Conservation (phyloP, 2,797 vertebrate species). For the Sebastes iracundus region DNA sequence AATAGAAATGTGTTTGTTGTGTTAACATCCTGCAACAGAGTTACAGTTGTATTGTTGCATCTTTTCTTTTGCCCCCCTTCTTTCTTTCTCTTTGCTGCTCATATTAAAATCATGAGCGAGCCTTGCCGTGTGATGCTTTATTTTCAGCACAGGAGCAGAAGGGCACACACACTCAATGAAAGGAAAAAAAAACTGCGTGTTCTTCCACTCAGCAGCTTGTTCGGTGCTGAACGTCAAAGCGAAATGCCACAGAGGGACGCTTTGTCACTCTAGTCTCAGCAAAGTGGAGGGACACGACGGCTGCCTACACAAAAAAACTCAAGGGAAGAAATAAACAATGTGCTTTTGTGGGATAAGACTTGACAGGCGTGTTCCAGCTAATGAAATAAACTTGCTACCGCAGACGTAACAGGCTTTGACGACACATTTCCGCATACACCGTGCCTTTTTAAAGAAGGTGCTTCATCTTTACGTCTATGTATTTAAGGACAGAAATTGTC, state of each 20-base stretch:
- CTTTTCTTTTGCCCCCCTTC: background rate
- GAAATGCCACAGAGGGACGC: slow-evolving; percentile 47
- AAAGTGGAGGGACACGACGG: slow-evolving; percentile 40
- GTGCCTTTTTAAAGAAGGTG: background rate
- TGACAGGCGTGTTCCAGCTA: slow-evolving; percentile 2
- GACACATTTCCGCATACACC: background rate
- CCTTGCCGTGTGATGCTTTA: slow-evolving; percentile 30
- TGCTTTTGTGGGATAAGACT: slow-evolving; percentile 6
- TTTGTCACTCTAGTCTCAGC: slow-evolving; percentile 41
- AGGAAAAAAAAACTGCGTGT: slow-evolving; percentile 9
- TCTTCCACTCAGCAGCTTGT: slow-evolving; percentile 43
- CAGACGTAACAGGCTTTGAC: background rate
- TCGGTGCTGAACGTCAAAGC: slow-evolving; percentile 32
- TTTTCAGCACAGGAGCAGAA: slow-evolving; percentile 59
- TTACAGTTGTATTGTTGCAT: background rate
- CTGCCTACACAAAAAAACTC: slow-evolving; percentile 9
- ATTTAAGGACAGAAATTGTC: background rate
- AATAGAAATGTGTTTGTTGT: background rate
- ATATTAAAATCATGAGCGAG: slow-evolving; percentile 47
- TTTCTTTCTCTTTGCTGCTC: slow-evolving; percentile 21
- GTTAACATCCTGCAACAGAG: background rate
- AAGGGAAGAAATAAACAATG: slow-evolving; percentile 1
- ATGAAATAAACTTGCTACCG: background rate
- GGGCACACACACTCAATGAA: slow-evolving; percentile 32
- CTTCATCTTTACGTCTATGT: background rate